Conservation (phyloP, 92 coral and sea anemone genomes). For the Isaurus tuberculatus region DNA sequence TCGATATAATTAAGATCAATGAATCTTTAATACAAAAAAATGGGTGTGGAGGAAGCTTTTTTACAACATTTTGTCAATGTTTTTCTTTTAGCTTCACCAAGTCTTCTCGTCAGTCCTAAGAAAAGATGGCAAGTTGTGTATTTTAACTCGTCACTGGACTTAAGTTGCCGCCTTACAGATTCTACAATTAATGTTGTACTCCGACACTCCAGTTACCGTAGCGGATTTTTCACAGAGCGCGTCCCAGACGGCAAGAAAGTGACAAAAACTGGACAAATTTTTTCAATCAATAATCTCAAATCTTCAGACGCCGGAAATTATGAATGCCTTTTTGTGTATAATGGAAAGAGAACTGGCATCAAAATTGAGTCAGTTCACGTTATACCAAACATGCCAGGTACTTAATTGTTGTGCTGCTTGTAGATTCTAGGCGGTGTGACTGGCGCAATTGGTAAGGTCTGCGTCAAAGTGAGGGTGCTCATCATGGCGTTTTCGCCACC, state of each 20-base stretch:
- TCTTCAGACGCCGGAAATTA: conserved; percentile 22
- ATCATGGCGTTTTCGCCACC: too few species aligned
- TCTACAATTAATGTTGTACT: conserved; percentile 37
- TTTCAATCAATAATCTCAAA: conserved; percentile 51
- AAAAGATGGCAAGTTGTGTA: neutral
- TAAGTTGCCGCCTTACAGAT: conserved; percentile 63
- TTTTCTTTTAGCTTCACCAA: conserved; percentile 17
- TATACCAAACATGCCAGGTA: neutral
- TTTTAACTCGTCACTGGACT: conserved; percentile 46
- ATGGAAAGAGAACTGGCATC: neutral
- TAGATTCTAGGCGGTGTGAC: too few species aligned
- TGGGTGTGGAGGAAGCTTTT: too few species aligned
- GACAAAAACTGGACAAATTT: conserved; percentile 66
- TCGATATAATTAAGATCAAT: too few species aligned
- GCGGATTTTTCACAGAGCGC: neutral
- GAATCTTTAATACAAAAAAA: too few species aligned
- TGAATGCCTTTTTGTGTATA: conserved; percentile 23
- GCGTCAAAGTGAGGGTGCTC: too few species aligned
- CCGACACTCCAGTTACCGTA: neutral
- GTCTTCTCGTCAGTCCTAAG: neutral
- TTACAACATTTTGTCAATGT: neutral
- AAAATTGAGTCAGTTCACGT: conserved; percentile 3
- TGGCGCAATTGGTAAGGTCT: too few species aligned
- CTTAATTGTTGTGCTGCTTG: neutral
- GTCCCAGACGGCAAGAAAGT: conserved; percentile 58